These are phyloP conservation scores for Catharus ustulatus DNA, from an alignment of 2,797 vertebrate genomes.

Conservation along the genomic window DNA sequence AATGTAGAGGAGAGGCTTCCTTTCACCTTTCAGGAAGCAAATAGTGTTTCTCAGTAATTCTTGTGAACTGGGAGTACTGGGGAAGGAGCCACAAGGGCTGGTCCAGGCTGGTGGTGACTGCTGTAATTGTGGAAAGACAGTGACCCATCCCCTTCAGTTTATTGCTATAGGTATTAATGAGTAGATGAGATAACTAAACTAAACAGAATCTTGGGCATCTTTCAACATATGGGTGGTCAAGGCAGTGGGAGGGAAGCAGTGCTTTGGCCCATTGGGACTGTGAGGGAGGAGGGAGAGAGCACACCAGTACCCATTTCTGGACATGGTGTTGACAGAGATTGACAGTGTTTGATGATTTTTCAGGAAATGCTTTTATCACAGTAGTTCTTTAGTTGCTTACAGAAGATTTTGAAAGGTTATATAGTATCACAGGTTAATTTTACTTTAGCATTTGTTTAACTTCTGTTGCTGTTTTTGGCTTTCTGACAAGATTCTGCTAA, in stretches of 20 bases:
- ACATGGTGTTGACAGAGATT: slow-evolving; percentile 65
- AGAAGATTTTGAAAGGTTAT: slow-evolving; percentile 42
- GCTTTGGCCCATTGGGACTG: slow-evolving; percentile 14
- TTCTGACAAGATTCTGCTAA: slow-evolving; percentile 60
- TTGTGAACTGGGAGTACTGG: background rate
- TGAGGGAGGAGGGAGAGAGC: slow-evolving; percentile 38
- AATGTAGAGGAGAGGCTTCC: background rate
- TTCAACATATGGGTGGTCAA: slow-evolving; percentile 62
- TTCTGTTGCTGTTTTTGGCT: slow-evolving; percentile 51
- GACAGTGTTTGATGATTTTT: slow-evolving; percentile 47
- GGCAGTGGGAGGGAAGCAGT: slow-evolving; percentile 52
- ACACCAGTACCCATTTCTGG: slow-evolving; percentile 29
- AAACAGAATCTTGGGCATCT: slow-evolving; percentile 5
- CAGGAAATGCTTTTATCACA: slow-evolving; percentile 45
- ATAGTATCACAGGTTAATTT: slow-evolving; percentile 45
- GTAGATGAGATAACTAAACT: background rate
- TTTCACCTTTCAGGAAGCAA: background rate
- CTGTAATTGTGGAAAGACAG: background rate
- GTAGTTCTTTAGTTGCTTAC: background rate
- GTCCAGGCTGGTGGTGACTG: background rate
- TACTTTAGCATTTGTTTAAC: slow-evolving; percentile 29
- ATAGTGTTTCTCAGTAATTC: background rate
- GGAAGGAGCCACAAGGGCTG: background rate
- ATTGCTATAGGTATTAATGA: background rate
- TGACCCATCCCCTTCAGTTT: background rate